Conservation (phyloP, 2,888 invertebrate species). For the Tachina lurida region DNA sequence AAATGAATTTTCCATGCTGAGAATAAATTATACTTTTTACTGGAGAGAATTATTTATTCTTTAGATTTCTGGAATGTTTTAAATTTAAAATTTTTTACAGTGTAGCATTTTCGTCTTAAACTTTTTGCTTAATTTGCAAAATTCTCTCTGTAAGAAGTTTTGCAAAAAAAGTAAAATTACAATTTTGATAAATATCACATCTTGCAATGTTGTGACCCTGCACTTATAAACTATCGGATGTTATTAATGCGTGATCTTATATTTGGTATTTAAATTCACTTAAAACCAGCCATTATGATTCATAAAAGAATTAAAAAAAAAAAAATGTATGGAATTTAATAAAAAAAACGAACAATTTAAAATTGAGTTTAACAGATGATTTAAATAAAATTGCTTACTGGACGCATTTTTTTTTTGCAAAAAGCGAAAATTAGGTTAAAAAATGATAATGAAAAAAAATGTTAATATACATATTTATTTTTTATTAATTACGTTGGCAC, state of each 20-base stretch:
- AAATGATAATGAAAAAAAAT: constrained; percentile 19
- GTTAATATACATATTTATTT: background rate
- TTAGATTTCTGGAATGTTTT: background rate
- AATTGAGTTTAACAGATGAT: constrained; percentile 23
- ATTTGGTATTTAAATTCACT: constrained; percentile 39
- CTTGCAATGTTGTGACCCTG: constrained; percentile 53
- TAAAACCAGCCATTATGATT: background rate
- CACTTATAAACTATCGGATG: constrained; percentile 50
- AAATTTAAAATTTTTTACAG: background rate
- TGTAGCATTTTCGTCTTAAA: constrained; percentile 11
- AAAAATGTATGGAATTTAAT: background rate
- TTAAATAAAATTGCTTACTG: constrained; percentile 40
- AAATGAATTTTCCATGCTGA: no score
- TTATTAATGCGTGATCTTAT: constrained; percentile 52
- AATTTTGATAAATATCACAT: constrained; percentile 32
- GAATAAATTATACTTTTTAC: no score
- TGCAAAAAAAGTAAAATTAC: constrained; percentile 16
- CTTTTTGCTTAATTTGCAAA: constrained; percentile 16
- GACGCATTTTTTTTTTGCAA: constrained; percentile 45
- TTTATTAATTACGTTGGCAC: constrained; percentile 51
- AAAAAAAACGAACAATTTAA: constrained; percentile 24
- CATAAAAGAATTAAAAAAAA: background rate
- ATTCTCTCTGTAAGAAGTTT: constrained; percentile 32
- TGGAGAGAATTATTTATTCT: background rate
- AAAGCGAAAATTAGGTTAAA: constrained; percentile 58